Evolutionary conservation across 2,113 vertebrate genomes (phyloP), one percentile per base, ranked within the genome.

Genomic region (Gobiocypris rarus): DNA sequence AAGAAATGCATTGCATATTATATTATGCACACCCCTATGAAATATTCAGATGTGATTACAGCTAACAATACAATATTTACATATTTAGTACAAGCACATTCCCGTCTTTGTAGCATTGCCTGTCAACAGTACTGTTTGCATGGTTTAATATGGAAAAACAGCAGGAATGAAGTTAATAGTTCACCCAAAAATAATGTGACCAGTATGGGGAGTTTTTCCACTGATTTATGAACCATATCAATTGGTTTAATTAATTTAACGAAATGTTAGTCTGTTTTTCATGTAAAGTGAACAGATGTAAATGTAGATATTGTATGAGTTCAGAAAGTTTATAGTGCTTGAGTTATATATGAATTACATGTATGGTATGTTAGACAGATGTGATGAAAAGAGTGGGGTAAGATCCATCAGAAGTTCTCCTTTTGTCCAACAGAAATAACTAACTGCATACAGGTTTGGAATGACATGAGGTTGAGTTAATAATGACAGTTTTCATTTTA

Each of bases 31-130:
- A 41, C 76, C 56, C 34, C 76, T 28, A 63, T 63, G 11, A 26
- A 45, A 79, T 79, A 61, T 79, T 63, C 24, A 79, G 61, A 61
- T 75, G 7, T 50, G 24, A 75, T 75, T 52, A 75, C 71, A 75
- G 41, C 38, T 22, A 45, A 63, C 38, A 63, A 63, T 28, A 79
- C 45, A 79, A 65, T 75, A 83, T 83, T 75, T 75, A 83, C 82
- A 83, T 59, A 63, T 14, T 83, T 52, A 50, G 34, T 34, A 83
- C 28, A 61, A 83, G 41, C 38, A 48, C 17, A 34, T 28, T 74
- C 26, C 14, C 3, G 1, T 11, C 22, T 71, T n/a, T 58, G 28
- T 43, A n/a, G 71, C 45, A 75, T 31, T 48, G 48, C 45, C 14
- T 67, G 63, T 67, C 73, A 73, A 26, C 69, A 26, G 24, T 48